Conservation (phyloP, 2,113 vertebrate genomes). For the Polypterus bichir region DNA sequence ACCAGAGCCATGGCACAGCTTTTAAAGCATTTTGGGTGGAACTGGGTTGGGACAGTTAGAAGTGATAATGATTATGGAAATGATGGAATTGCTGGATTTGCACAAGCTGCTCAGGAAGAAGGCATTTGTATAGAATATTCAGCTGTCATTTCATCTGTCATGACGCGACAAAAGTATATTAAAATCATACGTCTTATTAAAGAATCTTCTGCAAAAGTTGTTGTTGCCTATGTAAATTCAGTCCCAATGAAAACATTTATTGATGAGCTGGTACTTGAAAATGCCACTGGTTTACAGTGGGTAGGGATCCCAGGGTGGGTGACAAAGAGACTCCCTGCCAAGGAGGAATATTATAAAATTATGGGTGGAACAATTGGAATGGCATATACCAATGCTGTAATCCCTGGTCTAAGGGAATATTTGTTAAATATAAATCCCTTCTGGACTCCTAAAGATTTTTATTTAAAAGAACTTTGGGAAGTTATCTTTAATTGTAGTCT, state of each 20-base stretch:
- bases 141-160: background rate
- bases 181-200: slow-evolving; percentile 16
- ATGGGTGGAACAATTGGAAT: slow-evolving; percentile 35
- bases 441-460: slow-evolving; percentile 21
- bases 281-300: slow-evolving; percentile 37
- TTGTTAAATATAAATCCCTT: slow-evolving; percentile 31
- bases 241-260: slow-evolving; percentile 15
- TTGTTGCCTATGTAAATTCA: slow-evolving; percentile 30
- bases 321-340: slow-evolving; percentile 22
- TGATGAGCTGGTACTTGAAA: slow-evolving; percentile 14
- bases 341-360: slow-evolving; percentile 17
- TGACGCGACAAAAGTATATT: background rate
- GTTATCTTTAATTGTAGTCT: slow-evolving; percentile 29
- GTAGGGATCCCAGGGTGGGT: slow-evolving; percentile 35
- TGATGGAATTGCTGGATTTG: slow-evolving; percentile 19
- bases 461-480: slow-evolving; percentile 27
- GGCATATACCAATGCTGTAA: slow-evolving; percentile 26
- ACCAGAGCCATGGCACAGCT: slow-evolving; percentile 28
- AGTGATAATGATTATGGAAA: slow-evolving; percentile 12
- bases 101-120: slow-evolving; percentile 19
- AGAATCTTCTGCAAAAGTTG: slow-evolving; percentile 29
- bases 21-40: slow-evolving; percentile 36
- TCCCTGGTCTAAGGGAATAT: slow-evolving; percentile 31
- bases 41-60: slow-evolving; percentile 36
- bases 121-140: slow-evolving; percentile 35